These are phyloP conservation scores for Vidua chalybeata DNA, from an alignment of 2,113 vertebrate species.

Conservation along the genomic window DNA sequence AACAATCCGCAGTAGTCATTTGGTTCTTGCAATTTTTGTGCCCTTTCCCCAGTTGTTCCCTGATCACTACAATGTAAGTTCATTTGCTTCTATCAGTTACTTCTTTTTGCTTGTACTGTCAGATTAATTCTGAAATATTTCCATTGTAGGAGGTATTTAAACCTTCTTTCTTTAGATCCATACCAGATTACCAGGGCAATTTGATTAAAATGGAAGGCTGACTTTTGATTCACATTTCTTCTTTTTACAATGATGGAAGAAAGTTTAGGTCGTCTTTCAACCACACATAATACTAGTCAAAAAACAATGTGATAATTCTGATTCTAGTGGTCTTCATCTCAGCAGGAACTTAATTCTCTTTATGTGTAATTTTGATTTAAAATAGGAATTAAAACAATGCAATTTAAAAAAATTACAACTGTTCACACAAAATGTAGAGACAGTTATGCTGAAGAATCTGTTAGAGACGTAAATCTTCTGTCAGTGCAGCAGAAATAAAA, in stretches of 20 bases:
- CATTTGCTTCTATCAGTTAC: conserved; percentile 58
- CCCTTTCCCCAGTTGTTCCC: neutral
- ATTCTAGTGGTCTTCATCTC: neutral
- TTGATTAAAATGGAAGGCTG: conserved; percentile 15
- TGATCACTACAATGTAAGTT: conserved; percentile 36
- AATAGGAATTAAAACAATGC: neutral
- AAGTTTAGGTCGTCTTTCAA: conserved; percentile 20
- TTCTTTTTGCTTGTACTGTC: conserved; percentile 29
- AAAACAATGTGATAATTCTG: neutral
- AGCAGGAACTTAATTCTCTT: neutral
- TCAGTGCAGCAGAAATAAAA: neutral
- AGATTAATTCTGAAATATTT: conserved; percentile 58
- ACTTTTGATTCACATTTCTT: conserved; percentile 15
- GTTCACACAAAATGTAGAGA: neutral
- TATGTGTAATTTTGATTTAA: neutral
- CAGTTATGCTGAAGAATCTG: neutral
- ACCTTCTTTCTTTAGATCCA: neutral
- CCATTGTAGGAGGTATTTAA: conserved; percentile 10
- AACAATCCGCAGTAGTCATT: neutral
- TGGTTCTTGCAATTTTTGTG: neutral
- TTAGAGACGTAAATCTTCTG: conserved; percentile 11
- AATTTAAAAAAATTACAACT: neutral
- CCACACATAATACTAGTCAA: neutral
- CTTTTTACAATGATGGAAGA: neutral
- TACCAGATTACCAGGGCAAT: neutral